Conservation (phyloP, 2,113 vertebrate genomes). For the Anas platyrhynchos region DNA sequence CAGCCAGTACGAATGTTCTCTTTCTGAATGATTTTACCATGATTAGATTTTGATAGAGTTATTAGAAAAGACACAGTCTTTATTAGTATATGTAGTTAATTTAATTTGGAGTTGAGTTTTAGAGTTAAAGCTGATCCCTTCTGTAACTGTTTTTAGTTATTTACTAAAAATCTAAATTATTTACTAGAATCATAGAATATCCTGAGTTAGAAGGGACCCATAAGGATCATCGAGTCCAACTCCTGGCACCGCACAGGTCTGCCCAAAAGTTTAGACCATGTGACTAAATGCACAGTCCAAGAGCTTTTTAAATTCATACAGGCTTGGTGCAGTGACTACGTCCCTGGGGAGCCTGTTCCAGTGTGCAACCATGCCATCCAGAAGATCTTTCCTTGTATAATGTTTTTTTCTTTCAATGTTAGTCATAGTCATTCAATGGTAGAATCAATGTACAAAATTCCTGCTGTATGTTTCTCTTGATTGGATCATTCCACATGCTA, state of each 20-base stretch:
- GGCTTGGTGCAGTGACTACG: no score
- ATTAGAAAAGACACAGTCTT: background rate
- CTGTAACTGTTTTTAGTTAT: background rate
- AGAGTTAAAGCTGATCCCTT: background rate
- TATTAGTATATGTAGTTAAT: background rate
- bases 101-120: background rate
- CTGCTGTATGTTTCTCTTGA: background rate
- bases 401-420: background rate
- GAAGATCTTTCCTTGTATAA: background rate
- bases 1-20: background rate
- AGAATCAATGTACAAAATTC: background rate
- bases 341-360: no score
- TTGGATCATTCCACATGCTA: background rate
- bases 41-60: background rate
- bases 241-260: no score
- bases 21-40: background rate
- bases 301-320: no score
- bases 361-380: background rate
- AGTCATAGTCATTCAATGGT: background rate
- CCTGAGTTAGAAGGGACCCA: no score
- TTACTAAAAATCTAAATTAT: background rate
- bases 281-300: no score
- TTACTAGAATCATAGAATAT: no score
- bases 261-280: no score
- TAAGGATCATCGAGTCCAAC: no score